Evolutionary conservation across 2,797 vertebrate genomes (phyloP).

Genomic region (Gephyroberyx darwinii): DNA sequence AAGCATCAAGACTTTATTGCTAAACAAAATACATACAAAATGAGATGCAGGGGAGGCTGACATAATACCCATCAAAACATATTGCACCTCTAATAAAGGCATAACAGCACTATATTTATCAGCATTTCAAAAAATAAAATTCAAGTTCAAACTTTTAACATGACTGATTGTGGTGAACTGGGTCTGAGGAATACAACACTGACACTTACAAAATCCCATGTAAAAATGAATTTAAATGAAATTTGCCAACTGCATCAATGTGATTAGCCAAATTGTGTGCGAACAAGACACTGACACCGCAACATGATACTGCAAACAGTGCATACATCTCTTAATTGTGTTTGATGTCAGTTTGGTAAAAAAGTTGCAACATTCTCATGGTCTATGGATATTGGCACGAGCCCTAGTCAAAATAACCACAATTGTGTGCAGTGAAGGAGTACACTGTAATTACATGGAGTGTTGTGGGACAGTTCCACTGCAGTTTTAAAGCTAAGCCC

Average conservation of each 20-base stretch:
- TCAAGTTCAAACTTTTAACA: slow-evolving; percentile 26
- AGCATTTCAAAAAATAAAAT: slow-evolving; percentile 18
- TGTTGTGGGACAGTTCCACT: not conserved
- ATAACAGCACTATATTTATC: slow-evolving; percentile 20
- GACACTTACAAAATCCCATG: slow-evolving; percentile 10
- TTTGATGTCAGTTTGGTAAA: slow-evolving; percentile 28
- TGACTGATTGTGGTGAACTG: slow-evolving; percentile 12
- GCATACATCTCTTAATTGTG: slow-evolving; percentile 9
- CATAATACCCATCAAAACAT: slow-evolving; percentile 20
- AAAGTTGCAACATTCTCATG: slow-evolving; percentile 29
- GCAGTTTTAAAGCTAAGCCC: not conserved
- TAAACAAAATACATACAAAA: slow-evolving; percentile 33
- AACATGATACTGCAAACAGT: slow-evolving; percentile 20
- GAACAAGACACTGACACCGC: no score
- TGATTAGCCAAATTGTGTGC: not conserved
- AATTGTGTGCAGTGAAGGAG: no score
- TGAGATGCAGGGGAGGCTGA: slow-evolving; percentile 29
- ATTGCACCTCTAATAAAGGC: slow-evolving; percentile 24
- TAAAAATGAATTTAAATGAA: not conserved
- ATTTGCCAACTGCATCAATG: not conserved
- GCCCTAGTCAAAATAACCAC: no score
- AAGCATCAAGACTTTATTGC: slow-evolving; percentile 22
- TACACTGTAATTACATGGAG: not conserved
- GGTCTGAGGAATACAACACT: slow-evolving; percentile 7
- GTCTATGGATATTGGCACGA: not conserved